A percentile compares a stretch with the other conserved stretches of the same genome.
Conservation (phyloP, 2,888 invertebrate species). For the Heliconius sara region DNA sequence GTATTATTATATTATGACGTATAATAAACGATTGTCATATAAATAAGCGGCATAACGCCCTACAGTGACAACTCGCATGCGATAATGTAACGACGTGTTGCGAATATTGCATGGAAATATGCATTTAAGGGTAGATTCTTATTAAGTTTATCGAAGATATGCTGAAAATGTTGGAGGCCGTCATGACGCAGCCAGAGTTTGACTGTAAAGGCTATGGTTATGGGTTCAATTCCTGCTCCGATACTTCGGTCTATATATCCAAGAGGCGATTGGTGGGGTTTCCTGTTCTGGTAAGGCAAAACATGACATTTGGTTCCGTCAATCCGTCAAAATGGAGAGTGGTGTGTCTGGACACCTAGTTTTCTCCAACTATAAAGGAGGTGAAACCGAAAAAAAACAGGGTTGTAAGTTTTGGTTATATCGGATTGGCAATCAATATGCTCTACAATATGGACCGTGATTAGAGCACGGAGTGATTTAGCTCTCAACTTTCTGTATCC, state of each 20-base stretch:
- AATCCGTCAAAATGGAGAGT: not conserved
- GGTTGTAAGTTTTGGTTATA: not conserved
- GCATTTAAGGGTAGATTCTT: conserved; percentile 39
- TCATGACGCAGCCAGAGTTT: not conserved
- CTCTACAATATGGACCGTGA: not conserved
- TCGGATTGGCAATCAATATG: not conserved
- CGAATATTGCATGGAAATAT: conserved; percentile 44
- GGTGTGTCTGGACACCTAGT: not conserved
- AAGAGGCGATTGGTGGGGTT: too few relatives aligned
- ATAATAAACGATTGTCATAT: conserved; percentile 39
- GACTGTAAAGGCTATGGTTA: not conserved
- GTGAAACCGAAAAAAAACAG: not conserved
- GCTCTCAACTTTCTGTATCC: not conserved
- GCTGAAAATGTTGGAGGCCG: not conserved
- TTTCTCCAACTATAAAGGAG: not conserved
- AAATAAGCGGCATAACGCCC: conserved; percentile 35
- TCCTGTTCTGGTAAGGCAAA: too few relatives aligned
- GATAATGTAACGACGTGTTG: conserved; percentile 46
- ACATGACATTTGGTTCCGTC: too few relatives aligned
- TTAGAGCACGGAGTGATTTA: too few relatives aligned
- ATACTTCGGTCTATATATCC: too few relatives aligned
- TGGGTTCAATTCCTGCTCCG: too few relatives aligned
- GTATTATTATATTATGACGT: conserved; percentile 38
- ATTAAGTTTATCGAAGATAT: not conserved
- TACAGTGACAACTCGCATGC: conserved; percentile 40